Percentiles rank a stretch among this genome's conserved stretches.
phyloP scores from a whole-genome alignment of 2,797 vertebrate genomes.

The Varecia variegata region DNA sequence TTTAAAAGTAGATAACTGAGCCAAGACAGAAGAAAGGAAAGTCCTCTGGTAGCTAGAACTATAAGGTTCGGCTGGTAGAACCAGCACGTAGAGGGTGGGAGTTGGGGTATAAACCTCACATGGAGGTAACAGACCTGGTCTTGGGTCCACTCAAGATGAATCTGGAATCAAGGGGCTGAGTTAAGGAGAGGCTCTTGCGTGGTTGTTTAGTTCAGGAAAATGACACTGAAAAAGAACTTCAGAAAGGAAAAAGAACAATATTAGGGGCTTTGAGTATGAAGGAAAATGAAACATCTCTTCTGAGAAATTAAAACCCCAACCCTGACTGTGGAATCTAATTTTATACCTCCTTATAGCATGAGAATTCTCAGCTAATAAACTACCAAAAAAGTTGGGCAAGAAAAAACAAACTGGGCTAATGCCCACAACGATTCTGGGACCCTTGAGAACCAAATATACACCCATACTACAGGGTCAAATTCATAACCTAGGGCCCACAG shows the following conservation, averaged over 20 bases:
- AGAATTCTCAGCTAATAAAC: not conserved
- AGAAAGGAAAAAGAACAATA: not conserved
- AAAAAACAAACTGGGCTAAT: not conserved
- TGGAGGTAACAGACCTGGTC: not conserved
- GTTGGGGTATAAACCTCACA: not conserved
- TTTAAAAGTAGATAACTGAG: not conserved
- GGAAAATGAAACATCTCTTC: not conserved
- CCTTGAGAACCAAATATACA: not conserved
- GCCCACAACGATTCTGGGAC: not conserved
- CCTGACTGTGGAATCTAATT: not conserved
- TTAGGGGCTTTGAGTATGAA: not conserved
- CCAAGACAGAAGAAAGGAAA: not conserved
- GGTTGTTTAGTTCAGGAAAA: not conserved
- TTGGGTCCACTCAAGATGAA: not conserved
- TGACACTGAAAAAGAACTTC: not conserved
- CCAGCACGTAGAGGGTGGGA: not conserved
- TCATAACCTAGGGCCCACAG: not conserved
- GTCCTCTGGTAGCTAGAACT: not conserved
- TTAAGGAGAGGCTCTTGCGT: not conserved
- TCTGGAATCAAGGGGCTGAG: not conserved
- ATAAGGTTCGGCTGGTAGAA: not conserved
- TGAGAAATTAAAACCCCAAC: conserved; percentile 10
- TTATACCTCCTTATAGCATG: not conserved
- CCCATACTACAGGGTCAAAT: not conserved
- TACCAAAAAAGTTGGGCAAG: not conserved